Evolutionary conservation across 2,113 vertebrate genomes (phyloP).

Genomic region (Pao palembangensis): DNA sequence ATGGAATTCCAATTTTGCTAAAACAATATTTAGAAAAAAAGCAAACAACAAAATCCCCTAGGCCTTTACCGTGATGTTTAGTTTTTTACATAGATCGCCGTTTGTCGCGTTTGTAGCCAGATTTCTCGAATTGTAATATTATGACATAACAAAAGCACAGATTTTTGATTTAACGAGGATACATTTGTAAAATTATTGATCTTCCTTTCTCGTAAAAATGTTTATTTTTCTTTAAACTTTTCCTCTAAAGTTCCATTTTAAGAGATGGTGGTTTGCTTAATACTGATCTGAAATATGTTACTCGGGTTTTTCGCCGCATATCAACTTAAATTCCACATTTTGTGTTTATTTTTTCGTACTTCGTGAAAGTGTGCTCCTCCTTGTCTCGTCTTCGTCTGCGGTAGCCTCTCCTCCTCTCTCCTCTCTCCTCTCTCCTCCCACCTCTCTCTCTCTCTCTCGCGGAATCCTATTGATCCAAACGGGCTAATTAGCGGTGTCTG

Average conservation of each 20-base stretch:
- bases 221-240: neutral
- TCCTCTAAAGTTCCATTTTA: no score
- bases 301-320: no score
- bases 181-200: neutral
- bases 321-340: conserved; percentile 20
- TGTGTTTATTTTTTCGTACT: conserved; percentile 24
- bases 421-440: conserved; percentile 38
- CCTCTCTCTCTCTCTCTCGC: conserved; percentile 60
- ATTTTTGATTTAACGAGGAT: neutral
- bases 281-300: no score
- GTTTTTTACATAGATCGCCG: neutral
- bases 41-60: no score
- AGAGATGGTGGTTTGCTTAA: no score
- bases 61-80: neutral
- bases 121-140: neutral
- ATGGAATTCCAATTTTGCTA: no score
- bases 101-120: neutral
- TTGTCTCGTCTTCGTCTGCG: conserved; percentile 35
- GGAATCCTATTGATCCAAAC: conserved; percentile 77
- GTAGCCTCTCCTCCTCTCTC: conserved; percentile 27
- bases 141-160: neutral
- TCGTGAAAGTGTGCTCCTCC: conserved; percentile 30
- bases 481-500: conserved; percentile 75
- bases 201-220: no score
- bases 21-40: no score